Evolutionary conservation across 2,113 vertebrate genomes (phyloP).

Genomic region (Phycodurus eques): DNA sequence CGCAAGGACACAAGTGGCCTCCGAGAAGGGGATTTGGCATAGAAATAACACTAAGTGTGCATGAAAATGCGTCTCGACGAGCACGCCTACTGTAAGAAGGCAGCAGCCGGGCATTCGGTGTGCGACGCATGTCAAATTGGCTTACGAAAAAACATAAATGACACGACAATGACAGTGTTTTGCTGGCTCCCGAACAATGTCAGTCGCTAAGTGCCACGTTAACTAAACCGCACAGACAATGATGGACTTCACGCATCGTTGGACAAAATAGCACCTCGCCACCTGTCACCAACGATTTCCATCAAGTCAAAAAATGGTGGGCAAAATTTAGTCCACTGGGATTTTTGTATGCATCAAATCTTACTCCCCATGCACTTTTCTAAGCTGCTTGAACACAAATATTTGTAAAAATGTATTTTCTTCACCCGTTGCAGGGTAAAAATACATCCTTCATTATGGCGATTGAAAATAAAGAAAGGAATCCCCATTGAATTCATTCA

Average conservation of each 20-base stretch:
- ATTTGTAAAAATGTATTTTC: background rate
- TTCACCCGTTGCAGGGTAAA: background rate
- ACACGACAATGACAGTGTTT: slow-evolving; percentile 65
- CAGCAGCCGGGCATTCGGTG: slow-evolving; percentile 36
- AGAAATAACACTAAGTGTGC: slow-evolving; percentile 37
- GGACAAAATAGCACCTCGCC: slow-evolving; percentile 68
- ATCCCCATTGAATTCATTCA: too few relatives aligned
- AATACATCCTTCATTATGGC: background rate
- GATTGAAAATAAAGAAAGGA: too few relatives aligned
- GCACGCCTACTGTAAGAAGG: slow-evolving; percentile 30
- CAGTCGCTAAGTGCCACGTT: slow-evolving; percentile 66
- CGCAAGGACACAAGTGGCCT: slow-evolving; percentile 55
- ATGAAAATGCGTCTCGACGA: slow-evolving; percentile 21
- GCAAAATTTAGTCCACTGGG: slow-evolving; percentile 41
- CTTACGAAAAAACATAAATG: slow-evolving; percentile 54
- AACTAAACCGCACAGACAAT: slow-evolving; percentile 64
- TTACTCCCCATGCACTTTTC: slow-evolving; percentile 13
- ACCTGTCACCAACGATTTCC: slow-evolving; percentile 69
- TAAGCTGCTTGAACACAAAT: background rate
- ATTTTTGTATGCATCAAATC: slow-evolving; percentile 12
- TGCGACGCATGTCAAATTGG: slow-evolving; percentile 49
- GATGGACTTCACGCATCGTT: slow-evolving; percentile 69
- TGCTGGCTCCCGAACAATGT: slow-evolving; percentile 55
- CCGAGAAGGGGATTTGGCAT: background rate
- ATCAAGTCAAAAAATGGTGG: slow-evolving; percentile 65